Conservation (phyloP, 37 sponge, comb jelly and placozoan genomes). For the Tethya wilhelma region DNA sequence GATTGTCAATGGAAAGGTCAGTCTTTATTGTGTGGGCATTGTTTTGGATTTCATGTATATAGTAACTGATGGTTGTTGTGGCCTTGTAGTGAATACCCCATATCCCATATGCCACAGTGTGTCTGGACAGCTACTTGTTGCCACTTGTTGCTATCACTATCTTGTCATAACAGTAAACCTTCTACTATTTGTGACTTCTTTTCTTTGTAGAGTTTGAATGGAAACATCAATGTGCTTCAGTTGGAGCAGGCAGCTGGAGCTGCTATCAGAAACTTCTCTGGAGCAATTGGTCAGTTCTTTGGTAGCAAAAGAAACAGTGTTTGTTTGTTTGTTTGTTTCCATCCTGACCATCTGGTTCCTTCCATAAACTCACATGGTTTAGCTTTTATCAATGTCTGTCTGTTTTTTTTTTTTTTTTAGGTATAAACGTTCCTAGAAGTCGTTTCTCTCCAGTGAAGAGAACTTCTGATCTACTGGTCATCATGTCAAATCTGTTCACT, state of each 20-base stretch:
- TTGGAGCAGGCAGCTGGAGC: slow-evolving; percentile 97
- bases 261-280: slow-evolving; percentile 93
- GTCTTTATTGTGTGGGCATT: not conserved
- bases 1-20: slow-evolving; percentile 91
- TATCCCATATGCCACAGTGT: too few species aligned
- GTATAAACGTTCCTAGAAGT: slow-evolving; percentile 91
- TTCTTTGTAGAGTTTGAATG: slow-evolving; percentile 55
- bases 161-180: too few species aligned
- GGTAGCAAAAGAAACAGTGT: not conserved
- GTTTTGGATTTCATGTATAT: too few species aligned
- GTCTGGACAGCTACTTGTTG: too few species aligned
- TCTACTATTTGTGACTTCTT: too few species aligned
- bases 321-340: slow-evolving; percentile 2
- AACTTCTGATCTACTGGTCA: slow-evolving; percentile 90
- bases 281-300: slow-evolving; percentile 79
- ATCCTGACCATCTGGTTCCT: not conserved
- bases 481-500: slow-evolving; percentile 93
- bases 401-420: slow-evolving; percentile 26
- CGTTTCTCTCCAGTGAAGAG: slow-evolving; percentile 97
- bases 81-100: too few species aligned
- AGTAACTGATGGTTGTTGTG: not conserved
- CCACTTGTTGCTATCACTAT: too few species aligned
- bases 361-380: not conserved
- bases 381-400: too few species aligned
- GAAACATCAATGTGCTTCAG: slow-evolving; percentile 91